phyloP scores from a whole-genome alignment of 92 coral and sea anemone genomes.

The Zoanthus gigantus region DNA sequence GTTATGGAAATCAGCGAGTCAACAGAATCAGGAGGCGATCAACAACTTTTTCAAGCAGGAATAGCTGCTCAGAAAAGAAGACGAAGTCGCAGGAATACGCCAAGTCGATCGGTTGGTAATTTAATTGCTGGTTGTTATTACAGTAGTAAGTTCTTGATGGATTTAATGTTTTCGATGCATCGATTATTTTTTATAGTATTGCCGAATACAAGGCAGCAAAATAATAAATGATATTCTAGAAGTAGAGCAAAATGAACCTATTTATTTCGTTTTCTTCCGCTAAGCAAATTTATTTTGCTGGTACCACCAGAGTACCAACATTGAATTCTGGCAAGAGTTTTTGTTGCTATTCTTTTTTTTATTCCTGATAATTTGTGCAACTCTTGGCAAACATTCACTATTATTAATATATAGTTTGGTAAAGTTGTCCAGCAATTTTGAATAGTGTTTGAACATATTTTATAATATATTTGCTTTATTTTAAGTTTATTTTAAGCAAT shows the following conservation, averaged over 20 bases:
- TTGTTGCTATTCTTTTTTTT: neutral
- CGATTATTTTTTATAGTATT: neutral
- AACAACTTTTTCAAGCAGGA: conserved; percentile 20
- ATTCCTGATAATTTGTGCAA: no score
- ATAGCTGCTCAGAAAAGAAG: conserved; percentile 31
- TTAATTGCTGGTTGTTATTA: neutral
- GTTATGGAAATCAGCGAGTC: neutral
- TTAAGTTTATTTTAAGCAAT: no score
- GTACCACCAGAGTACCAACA: neutral
- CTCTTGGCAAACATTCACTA: no score
- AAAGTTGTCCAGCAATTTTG: no score
- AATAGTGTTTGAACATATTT: no score
- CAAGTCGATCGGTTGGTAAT: conserved; percentile 23
- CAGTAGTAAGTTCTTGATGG: neutral
- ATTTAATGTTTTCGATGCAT: neutral
- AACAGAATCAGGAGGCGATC: neutral
- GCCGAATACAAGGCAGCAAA: neutral
- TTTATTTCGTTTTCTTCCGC: neutral
- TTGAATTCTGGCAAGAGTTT: neutral
- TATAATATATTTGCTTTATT: no score
- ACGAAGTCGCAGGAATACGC: conserved; percentile 1
- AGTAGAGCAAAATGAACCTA: neutral
- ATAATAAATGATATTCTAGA: neutral
- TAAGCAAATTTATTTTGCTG: neutral
- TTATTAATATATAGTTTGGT: no score